Percentiles rank a stretch among this genome's conserved stretches.
Conservation (phyloP, 2,113 vertebrate genomes). For the Lophochroa leadbeateri region DNA sequence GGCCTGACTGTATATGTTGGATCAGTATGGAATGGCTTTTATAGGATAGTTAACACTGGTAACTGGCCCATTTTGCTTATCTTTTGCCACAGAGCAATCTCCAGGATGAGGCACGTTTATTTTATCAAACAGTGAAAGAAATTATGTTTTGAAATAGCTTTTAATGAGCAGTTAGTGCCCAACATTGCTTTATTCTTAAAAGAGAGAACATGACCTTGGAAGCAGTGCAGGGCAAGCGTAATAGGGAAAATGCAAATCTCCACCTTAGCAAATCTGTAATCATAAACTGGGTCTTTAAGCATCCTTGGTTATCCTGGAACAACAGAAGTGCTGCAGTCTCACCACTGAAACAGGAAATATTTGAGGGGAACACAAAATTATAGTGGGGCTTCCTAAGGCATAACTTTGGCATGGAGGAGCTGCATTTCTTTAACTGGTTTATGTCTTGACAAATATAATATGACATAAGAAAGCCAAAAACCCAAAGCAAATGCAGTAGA, state of each 20-base stretch:
- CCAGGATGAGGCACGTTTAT: slow-evolving; percentile 2
- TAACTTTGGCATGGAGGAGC: not conserved
- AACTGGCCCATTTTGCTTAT: slow-evolving; percentile 30
- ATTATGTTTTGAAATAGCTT: not conserved
- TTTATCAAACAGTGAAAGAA: not conserved
- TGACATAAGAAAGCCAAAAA: not conserved
- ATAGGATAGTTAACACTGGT: not conserved
- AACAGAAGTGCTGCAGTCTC: not conserved
- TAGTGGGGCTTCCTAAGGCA: not conserved
- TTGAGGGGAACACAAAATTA: not conserved
- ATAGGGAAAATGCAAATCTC: not conserved
- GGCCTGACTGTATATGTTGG: not conserved
- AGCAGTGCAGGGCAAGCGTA: accelerated
- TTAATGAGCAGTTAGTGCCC: not conserved
- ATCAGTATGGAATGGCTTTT: slow-evolving; percentile 2
- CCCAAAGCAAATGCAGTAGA: not conserved
- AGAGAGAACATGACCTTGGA: not conserved
- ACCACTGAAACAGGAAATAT: not conserved
- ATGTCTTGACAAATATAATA: not conserved
- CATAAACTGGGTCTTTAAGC: not conserved
- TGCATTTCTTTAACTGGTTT: not conserved
- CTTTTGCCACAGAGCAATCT: slow-evolving; percentile 3
- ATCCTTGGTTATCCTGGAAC: not conserved
- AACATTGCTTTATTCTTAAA: not conserved
- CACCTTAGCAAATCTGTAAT: not conserved